A percentile compares a stretch with the other conserved stretches of the same genome.
Evolutionary conservation across 2,888 invertebrate species (phyloP).

Genomic region (Megaustenia siamemsis): DNA sequence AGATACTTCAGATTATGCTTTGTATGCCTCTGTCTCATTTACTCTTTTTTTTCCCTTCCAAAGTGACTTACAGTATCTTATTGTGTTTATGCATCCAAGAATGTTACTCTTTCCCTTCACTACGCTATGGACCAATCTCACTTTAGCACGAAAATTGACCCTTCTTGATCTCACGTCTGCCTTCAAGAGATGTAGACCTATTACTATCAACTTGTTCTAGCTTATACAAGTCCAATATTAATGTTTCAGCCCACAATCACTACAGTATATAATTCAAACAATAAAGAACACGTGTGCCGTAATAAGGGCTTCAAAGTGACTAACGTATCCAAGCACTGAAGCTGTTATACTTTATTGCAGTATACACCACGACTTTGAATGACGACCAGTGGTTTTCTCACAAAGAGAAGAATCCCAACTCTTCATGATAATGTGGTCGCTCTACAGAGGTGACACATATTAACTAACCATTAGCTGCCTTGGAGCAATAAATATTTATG

Average conservation of each 20-base stretch:
- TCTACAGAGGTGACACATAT: constrained; percentile 6
- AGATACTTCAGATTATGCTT: no score
- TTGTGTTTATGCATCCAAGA: no score
- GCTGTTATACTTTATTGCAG: background rate
- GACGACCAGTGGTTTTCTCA: background rate
- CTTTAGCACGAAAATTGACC: no score
- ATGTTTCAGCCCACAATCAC: background rate
- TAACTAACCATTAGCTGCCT: constrained; percentile 22
- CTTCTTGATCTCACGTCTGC: no score
- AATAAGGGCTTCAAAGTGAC: background rate
- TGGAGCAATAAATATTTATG: constrained; percentile 23
- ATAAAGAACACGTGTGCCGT: background rate
- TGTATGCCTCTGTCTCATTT: no score
- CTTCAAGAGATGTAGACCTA: no score
- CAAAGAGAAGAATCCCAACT: background rate
- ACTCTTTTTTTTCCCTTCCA: no score
- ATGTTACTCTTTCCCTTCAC: no score
- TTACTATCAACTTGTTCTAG: no score
- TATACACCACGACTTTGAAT: background rate
- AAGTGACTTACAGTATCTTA: no score
- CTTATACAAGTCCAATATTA: background rate
- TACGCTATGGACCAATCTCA: no score
- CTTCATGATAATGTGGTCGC: background rate
- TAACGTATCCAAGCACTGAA: background rate
- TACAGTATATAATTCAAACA: background rate